Base-by-base conservation (phyloP, 2,888 invertebrate genomes). In the Charanyca ferruginea region DNA sequence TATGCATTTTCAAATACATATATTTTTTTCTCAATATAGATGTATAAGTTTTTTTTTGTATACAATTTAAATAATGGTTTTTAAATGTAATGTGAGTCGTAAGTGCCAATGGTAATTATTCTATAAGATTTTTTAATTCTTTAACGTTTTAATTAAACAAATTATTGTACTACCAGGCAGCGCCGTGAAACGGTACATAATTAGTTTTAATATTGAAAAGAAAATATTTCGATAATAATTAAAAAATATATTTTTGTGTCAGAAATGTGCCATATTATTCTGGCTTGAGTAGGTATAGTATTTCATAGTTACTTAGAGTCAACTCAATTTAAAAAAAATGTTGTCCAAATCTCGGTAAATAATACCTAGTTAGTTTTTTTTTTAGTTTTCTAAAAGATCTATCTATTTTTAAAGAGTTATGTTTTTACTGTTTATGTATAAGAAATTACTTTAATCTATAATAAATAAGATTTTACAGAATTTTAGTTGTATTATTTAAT, bases 401-500 rank as follows among this genome's bases (percentile, higher is more conserved):
- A 66, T 28, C 0, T 73, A 73, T 48, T 32, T 42, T 57, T 4
- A 72, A 70, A 73, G 73, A 63, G 73, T 70, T 70, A 69, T 16
- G 54, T 69, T 55, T 55, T n/a, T n/a, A n/a, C 4, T 35, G 32
- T 8, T 8, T 22, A 18, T 47, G 44, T 20, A 51, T 64, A 57
- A 65, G 45, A 45, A 58, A 52, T 25, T 47, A 9, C 13, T 62
- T 51, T 59, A 20, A 59, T 32, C 28, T 44, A 53, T 25, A 57
- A 28, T 64, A 64, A 69, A 73, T 57, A n/a, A n/a, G n/a, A 42
- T 58, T 69, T 11, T 35, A 23, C 3, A 9, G 3, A n/a, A 49
- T 2, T 48, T 51, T 23, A 9, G 2, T 64, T 52, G 9, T 63
- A 35, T 69, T 65, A 54, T 35, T 48, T 41, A 8, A 2, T 8